A percentile compares a stretch with the other conserved stretches of the same genome.
These are phyloP conservation scores for Arge pagana DNA, from an alignment of 2,888 invertebrate species.

Conservation along the genomic window DNA sequence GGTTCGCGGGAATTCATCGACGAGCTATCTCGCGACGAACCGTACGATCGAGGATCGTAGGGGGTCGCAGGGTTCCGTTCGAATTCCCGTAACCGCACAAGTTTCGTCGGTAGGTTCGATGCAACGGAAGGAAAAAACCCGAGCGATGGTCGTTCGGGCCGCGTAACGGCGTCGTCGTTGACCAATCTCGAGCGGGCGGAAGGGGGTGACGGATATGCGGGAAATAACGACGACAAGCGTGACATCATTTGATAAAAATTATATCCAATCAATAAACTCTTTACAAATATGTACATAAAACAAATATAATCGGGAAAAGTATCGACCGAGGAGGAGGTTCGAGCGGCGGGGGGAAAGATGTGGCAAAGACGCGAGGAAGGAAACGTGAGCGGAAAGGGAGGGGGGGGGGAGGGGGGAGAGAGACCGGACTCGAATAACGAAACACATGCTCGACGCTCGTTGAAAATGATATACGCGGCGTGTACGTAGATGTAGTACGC, in stretches of 20 bases:
- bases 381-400: neutral
- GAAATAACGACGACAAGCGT: constrained; percentile 3
- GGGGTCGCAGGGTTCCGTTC: too few species aligned
- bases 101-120: too few species aligned
- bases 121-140: too few species aligned
- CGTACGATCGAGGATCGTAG: too few species aligned
- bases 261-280: constrained; percentile 53
- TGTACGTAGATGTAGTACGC: too few species aligned
- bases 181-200: neutral
- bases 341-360: neutral
- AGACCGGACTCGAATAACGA: neutral
- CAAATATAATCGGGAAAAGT: neutral
- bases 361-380: neutral
- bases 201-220: constrained; percentile 4
- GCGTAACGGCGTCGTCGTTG: constrained; percentile 5
- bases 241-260: constrained; percentile 29
- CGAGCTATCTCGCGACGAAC: too few species aligned
- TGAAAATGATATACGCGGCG: too few species aligned
- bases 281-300: constrained; percentile 54
- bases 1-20: too few species aligned
- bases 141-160: too few species aligned
- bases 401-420: neutral
- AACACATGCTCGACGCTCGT: neutral
- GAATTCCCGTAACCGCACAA: too few species aligned
- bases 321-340: neutral